Percentiles rank a stretch among this genome's conserved stretches.
Conservation (phyloP, 2,888 invertebrate species). For the Tholera decimalis region DNA sequence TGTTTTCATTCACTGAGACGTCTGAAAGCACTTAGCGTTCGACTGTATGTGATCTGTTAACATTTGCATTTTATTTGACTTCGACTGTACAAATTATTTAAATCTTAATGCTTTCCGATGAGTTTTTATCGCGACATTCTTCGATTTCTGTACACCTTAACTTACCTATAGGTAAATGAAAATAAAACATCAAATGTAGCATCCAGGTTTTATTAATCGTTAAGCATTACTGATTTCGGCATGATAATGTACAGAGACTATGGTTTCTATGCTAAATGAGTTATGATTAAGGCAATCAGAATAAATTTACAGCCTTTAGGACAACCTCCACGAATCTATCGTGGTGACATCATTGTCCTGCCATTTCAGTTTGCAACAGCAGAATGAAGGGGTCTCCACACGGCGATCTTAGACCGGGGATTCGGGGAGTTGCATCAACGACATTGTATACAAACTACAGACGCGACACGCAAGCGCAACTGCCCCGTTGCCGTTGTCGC, state of each 20-base stretch:
- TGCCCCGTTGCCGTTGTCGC: no score
- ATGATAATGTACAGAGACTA: not conserved
- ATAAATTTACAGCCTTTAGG: no score
- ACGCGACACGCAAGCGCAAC: no score
- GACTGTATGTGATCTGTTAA: constrained; percentile 55
- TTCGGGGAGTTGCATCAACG: no score
- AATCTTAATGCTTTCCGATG: constrained; percentile 4
- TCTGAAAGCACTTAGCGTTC: constrained; percentile 53
- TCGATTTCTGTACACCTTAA: not conserved
- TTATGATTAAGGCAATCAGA: no score
- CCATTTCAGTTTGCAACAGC: not conserved
- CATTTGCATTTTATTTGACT: constrained; percentile 55
- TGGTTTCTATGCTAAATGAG: not conserved
- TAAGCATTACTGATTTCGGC: not conserved
- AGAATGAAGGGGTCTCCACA: no score
- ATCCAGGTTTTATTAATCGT: no score
- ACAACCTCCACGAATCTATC: no score
- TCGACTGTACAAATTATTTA: constrained; percentile 39
- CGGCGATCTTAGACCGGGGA: no score
- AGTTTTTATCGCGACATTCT: constrained; percentile 1
- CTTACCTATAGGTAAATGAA: not conserved
- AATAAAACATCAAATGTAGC: not conserved
- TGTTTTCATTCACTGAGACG: constrained; percentile 57
- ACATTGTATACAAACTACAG: no score
- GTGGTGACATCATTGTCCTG: no score